Evolutionary conservation across 2,888 invertebrate genomes (phyloP), one percentile per base, ranked within the genome.

Genomic region (Drosophila antonietae): DNA sequence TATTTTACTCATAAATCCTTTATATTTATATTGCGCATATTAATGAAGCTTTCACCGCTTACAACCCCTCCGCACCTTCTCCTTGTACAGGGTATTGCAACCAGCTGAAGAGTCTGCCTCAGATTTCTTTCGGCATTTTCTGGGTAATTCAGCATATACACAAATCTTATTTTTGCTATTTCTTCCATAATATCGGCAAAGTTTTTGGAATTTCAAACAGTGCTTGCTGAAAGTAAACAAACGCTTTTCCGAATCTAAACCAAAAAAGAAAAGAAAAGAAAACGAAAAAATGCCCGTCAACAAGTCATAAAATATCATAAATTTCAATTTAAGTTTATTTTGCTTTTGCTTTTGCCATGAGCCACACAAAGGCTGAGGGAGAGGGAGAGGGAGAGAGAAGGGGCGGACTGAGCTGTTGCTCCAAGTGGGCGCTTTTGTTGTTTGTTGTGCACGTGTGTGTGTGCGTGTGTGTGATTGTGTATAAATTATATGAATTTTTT

Each of bases 401-500:
- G n/a, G 9, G 43, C 23, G 31, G 18, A 56, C 23, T 20, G 60
- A 69, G 47, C 18, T 57, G 33, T 37, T 46, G 57, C 57, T 53
- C 62, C 68, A 89, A 89, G 87, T 89, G 81, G 84, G 78, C 89
- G 89, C 87, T 89, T 75, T 78, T 73, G 74, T 75, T 78, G 62
- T 20, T 64, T 35, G 20, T 31, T 43, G 47, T 12, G 12, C 37
- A 23, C 47, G 39, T 65, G 51, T 51, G 51, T 51, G 57, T 55
- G 46, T 53, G 23, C 58, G 46, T 49, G 59, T 61, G 52, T 75
- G 56, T 75, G 64, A 55, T 23, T 83, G 73, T 88, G 78, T 81
- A 88, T 80, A 80, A 88, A 83, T 90, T 88, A 87, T 90, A 90
- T 86, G 86, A 88, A 88, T 88, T 90, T 88, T 90, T 89, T 89